Evolutionary conservation across 2,888 invertebrate species (phyloP).

Genomic region (Eristalinus aeneus): DNA sequence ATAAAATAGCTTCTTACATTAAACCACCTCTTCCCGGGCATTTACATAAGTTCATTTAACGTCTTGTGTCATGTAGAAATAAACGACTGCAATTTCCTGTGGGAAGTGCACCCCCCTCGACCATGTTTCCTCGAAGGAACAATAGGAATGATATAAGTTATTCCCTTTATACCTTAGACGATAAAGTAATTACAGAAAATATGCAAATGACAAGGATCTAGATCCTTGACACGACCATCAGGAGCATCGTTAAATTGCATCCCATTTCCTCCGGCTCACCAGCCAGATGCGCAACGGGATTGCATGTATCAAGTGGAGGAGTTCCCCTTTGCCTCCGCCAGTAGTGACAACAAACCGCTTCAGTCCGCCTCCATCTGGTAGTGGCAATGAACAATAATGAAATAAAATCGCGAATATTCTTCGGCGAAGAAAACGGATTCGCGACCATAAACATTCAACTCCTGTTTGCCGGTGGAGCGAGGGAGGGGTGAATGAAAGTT

Average conservation of each 20-base stretch:
- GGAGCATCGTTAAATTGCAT: slow-evolving; percentile 35
- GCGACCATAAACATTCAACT: slow-evolving; percentile 10
- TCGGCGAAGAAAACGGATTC: slow-evolving; percentile 40
- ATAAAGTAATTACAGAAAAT: slow-evolving; percentile 64
- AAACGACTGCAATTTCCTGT: not conserved
- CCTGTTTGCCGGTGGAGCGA: not conserved
- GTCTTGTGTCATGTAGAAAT: not conserved
- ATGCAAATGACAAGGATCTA: slow-evolving; percentile 50
- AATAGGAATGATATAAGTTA: not conserved
- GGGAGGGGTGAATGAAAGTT: not conserved
- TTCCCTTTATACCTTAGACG: slow-evolving; percentile 23
- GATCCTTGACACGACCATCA: slow-evolving; percentile 59
- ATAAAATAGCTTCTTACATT: not conserved
- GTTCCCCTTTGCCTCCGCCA: not conserved
- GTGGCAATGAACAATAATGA: slow-evolving; percentile 68
- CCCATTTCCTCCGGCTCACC: not conserved
- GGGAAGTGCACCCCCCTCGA: not conserved
- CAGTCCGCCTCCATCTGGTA: slow-evolving; percentile 46
- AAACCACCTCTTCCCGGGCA: not conserved
- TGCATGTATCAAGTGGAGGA: not conserved
- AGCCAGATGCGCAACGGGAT: slow-evolving; percentile 13
- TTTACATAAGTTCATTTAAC: not conserved
- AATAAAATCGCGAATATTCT: slow-evolving; percentile 67
- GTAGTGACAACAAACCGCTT: slow-evolving; percentile 52
- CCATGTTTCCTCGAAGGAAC: not conserved